Conservation (phyloP, 2,888 invertebrate genomes). For the Euclidia mi region DNA sequence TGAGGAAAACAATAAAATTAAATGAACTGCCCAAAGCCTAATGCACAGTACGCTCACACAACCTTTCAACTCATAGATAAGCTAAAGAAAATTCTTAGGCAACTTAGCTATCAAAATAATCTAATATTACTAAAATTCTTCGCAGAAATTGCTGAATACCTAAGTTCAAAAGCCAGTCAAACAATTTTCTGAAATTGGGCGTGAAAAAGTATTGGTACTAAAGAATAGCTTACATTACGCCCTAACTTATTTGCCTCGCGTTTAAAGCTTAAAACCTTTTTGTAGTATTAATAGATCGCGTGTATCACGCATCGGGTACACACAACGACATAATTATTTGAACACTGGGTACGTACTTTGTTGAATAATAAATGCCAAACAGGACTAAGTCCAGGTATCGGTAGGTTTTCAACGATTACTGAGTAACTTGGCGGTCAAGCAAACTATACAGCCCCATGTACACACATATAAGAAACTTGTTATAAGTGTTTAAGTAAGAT, state of each 20-base stretch:
- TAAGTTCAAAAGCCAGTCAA: neutral
- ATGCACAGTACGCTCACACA: too few species aligned
- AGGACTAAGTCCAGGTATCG: neutral
- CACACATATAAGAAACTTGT: too few species aligned
- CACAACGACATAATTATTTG: slow-evolving; percentile 48
- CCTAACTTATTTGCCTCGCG: slow-evolving; percentile 28
- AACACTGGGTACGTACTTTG: slow-evolving; percentile 28
- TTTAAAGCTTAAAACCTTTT: slow-evolving; percentile 39
- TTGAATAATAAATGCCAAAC: slow-evolving; percentile 16
- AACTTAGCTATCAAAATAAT: too few species aligned
- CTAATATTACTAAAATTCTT: too few species aligned
- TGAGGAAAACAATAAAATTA: too few species aligned
- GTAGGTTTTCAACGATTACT: neutral
- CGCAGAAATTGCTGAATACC: neutral
- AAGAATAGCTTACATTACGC: slow-evolving; percentile 23
- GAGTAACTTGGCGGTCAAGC: too few species aligned
- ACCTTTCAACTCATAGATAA: too few species aligned
- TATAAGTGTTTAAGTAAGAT: too few species aligned
- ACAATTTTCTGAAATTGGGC: slow-evolving; percentile 8
- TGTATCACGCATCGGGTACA: slow-evolving; percentile 51
- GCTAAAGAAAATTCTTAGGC: too few species aligned
- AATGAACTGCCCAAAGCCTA: too few species aligned
- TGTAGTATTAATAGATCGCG: slow-evolving; percentile 53
- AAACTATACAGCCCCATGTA: too few species aligned
- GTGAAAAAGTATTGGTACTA: slow-evolving; percentile 19